These are phyloP conservation scores for Emydocephalus ijimae DNA, from an alignment of 2,113 vertebrate genomes.

Conservation along the genomic window DNA sequence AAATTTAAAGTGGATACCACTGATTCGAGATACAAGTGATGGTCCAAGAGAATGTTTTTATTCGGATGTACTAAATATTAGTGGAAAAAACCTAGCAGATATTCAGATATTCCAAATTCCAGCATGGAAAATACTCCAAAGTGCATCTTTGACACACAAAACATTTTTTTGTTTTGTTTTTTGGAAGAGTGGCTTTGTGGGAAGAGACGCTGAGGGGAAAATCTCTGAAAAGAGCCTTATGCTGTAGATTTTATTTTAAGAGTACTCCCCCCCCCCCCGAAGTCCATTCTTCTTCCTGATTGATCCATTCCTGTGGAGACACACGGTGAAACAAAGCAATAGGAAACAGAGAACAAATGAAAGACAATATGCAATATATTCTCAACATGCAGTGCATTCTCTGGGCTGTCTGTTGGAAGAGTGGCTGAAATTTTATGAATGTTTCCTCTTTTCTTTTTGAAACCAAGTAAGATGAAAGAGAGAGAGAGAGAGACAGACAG, in stretches of 20 bases:
- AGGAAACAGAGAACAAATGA: not conserved
- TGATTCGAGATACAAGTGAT: not conserved
- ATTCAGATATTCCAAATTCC: not conserved
- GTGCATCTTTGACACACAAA: not conserved
- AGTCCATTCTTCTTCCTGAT: not conserved
- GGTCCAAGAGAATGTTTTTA: not conserved
- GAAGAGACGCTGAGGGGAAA: not conserved
- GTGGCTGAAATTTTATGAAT: not conserved
- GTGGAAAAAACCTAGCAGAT: not conserved
- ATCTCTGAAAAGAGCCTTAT: not conserved
- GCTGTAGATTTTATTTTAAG: not conserved
- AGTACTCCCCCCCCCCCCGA: not conserved
- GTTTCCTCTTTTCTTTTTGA: slow-evolving; percentile 31
- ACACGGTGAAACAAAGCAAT: not conserved
- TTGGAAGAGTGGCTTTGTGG: not conserved
- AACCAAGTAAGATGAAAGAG: slow-evolving; percentile 27
- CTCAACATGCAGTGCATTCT: not conserved
- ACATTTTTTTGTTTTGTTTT: too few species aligned
- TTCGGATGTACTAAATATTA: not conserved
- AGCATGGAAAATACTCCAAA: not conserved
- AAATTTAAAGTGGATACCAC: not conserved
- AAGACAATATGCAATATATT: not conserved
- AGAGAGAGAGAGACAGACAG: not conserved
- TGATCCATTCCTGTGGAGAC: not conserved
- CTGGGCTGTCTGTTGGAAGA: not conserved